A percentile compares a stretch with the other conserved stretches of the same genome.
Evolutionary conservation across 1,140 invertebrate species (phyloP).

Genomic region (Eulimnadia texana): DNA sequence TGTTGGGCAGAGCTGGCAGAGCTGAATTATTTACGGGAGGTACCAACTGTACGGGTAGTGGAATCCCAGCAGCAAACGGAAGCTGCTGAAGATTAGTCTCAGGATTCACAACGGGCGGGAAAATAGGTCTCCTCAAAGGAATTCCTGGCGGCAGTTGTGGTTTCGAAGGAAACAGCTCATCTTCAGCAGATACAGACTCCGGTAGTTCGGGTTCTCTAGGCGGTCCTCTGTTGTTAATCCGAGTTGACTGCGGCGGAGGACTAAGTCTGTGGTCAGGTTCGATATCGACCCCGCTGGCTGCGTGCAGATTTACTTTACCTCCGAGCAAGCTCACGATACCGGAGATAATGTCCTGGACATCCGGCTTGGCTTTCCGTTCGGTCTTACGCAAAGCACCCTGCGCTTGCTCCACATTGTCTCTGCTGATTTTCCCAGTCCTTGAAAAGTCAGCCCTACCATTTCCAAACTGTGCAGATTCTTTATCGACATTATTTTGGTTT

Average conservation of each 20-base stretch:
- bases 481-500: not conserved
- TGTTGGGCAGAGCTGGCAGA: constrained; percentile 3
- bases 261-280: constrained; percentile 17
- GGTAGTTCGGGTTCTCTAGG: constrained; percentile 61
- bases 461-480: too few species aligned
- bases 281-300: constrained; percentile 18
- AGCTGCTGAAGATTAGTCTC: constrained; percentile 28
- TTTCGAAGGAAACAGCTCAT: constrained; percentile 18
- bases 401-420: not conserved
- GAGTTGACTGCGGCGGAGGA: constrained; percentile 27
- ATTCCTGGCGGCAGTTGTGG: constrained; percentile 4
- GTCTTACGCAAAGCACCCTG: not conserved
- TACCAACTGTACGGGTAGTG: constrained; percentile 55
- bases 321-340: constrained; percentile 76
- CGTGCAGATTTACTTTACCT: constrained; percentile 54
- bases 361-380: constrained; percentile 40
- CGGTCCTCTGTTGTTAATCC: constrained; percentile 79
- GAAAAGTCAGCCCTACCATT: too few species aligned
- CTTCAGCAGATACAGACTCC: constrained; percentile 49
- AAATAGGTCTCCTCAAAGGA: constrained; percentile 31
- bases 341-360: constrained; percentile 80
- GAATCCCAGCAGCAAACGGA: constrained; percentile 55
- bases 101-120: constrained; percentile 15
- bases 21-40: constrained; percentile 26
- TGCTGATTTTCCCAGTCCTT: not conserved